These are phyloP conservation scores for Nephrotoma flavescens DNA, from an alignment of 2,888 invertebrate genomes.

Conservation along the genomic window DNA sequence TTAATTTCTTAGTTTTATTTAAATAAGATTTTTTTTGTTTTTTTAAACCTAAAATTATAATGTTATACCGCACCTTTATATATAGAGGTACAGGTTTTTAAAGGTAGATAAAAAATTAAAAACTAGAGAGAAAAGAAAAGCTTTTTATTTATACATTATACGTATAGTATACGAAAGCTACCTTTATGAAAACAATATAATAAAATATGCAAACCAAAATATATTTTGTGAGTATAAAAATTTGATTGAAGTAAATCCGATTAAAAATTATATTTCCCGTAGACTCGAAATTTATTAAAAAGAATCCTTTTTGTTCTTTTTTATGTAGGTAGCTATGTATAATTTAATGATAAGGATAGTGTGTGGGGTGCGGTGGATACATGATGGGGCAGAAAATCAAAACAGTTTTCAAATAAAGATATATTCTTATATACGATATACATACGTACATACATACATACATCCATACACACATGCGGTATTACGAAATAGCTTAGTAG, in stretches of 20 bases:
- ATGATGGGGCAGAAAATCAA: background rate
- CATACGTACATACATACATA: too few species aligned
- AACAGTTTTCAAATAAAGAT: background rate
- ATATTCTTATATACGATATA: background rate
- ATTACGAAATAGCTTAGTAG: background rate
- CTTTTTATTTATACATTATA: background rate
- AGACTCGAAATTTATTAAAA: background rate
- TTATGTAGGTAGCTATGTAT: background rate
- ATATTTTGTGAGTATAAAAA: background rate
- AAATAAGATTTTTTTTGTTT: background rate
- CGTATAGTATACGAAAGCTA: background rate
- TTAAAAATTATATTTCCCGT: background rate
- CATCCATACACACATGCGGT: too few species aligned
- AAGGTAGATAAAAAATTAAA: background rate
- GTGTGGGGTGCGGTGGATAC: background rate
- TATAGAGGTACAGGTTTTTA: background rate
- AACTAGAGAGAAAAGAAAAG: background rate
- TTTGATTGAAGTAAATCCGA: background rate
- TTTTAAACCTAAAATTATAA: background rate
- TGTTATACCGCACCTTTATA: background rate
- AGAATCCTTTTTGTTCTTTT: background rate
- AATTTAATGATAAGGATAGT: background rate
- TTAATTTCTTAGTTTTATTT: background rate
- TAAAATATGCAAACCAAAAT: background rate
- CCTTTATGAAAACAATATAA: background rate